Evolutionary conservation across 2,888 invertebrate genomes (phyloP).

Genomic region (Sphaeridia pumilis): DNA sequence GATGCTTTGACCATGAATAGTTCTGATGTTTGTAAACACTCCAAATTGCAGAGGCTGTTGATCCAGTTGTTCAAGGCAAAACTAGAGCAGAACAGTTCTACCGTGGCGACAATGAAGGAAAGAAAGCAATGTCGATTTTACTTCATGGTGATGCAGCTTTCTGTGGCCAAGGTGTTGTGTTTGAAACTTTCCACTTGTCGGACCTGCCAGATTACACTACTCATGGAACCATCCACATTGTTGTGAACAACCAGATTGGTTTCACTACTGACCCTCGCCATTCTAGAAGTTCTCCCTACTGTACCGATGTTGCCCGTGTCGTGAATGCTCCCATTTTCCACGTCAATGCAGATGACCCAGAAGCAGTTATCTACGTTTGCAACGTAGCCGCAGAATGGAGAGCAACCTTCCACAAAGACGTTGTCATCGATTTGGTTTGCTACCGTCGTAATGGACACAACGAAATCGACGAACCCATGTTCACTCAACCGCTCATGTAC

Average conservation of each 20-base stretch:
- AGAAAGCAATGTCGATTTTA: constrained; percentile 85
- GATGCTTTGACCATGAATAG: not conserved
- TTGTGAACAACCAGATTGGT: constrained; percentile 91
- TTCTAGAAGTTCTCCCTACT: constrained; percentile 78
- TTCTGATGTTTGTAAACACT: no score
- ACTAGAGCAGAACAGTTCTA: constrained; percentile 92
- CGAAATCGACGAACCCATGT: constrained; percentile 96
- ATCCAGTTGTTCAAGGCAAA: constrained; percentile 91
- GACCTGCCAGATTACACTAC: constrained; percentile 90
- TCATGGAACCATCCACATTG: constrained; percentile 86
- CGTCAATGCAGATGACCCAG: constrained; percentile 86
- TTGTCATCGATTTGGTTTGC: constrained; percentile 79
- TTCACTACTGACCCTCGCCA: constrained; percentile 86
- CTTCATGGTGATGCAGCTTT: constrained; percentile 94
- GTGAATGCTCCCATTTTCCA: constrained; percentile 91
- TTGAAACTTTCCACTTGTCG: constrained; percentile 89
- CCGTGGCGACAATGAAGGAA: constrained; percentile 80
- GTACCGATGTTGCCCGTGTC: constrained; percentile 84
- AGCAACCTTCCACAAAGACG: constrained; percentile 85
- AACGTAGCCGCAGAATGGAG: constrained; percentile 88
- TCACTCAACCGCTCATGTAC: constrained; percentile 96
- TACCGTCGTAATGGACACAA: constrained; percentile 93
- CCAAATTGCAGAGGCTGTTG: constrained; percentile 71
- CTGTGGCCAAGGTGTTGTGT: constrained; percentile 89
- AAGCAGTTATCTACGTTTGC: constrained; percentile 82